Evolutionary conservation across 2,888 invertebrate genomes (phyloP).

Genomic region (Toxonevra muliebris): DNA sequence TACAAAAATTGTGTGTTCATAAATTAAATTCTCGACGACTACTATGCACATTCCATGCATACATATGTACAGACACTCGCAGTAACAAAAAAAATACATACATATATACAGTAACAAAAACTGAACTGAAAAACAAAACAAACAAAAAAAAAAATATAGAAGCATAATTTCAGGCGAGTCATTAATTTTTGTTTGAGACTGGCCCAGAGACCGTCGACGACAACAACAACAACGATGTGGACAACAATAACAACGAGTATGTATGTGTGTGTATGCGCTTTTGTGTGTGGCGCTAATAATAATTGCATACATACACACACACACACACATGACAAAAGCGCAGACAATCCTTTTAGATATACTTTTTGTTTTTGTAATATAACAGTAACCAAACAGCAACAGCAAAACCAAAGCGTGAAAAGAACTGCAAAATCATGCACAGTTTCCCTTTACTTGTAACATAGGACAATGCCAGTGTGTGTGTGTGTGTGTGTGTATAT

Average conservation of each 20-base stretch:
- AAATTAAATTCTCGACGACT: too few species aligned
- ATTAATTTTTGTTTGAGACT: conserved; percentile 33
- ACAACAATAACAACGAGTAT: conserved; percentile 9
- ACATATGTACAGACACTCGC: neutral
- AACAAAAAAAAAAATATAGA: conserved; percentile 8
- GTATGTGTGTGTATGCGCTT: too few species aligned
- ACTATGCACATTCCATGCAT: neutral
- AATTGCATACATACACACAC: conserved; percentile 1
- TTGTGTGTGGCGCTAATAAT: conserved; percentile 10
- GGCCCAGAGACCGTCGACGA: conserved; percentile 20
- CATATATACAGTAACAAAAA: neutral
- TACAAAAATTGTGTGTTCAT: too few species aligned
- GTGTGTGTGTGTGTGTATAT: neutral
- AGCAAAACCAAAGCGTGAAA: neutral
- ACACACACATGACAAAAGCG: conserved; percentile 1
- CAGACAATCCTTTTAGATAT: conserved; percentile 16
- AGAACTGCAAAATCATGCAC: conserved; percentile 5
- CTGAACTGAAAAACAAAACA: neutral
- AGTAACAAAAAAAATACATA: neutral
- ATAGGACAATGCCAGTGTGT: neutral
- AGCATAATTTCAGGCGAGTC: conserved; percentile 32
- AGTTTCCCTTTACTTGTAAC: neutral
- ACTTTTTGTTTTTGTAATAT: neutral
- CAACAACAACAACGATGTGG: conserved; percentile 7
- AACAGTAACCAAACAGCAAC: neutral